Evolutionary conservation across 2,113 vertebrate genomes (phyloP).

Genomic region (Podarcis cretensis): DNA sequence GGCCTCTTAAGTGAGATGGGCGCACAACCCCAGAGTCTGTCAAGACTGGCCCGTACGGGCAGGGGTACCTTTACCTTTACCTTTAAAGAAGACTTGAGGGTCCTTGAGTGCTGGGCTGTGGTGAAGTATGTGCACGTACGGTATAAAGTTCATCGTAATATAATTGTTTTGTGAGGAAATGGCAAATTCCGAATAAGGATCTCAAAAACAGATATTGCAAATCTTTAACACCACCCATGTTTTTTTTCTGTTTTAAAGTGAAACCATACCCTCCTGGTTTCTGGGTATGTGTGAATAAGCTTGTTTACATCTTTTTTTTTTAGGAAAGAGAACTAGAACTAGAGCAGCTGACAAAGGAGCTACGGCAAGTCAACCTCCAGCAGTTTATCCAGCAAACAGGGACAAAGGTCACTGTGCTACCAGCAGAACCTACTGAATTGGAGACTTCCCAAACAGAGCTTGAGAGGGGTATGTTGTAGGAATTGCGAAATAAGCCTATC

Average conservation of each 20-base stretch:
- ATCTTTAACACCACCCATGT: neutral
- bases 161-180: too few relatives aligned
- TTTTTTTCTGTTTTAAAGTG: neutral
- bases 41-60: too few relatives aligned
- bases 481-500: neutral
- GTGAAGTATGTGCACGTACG: too few relatives aligned
- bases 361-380: slow-evolving; percentile 96
- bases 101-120: neutral
- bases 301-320: slow-evolving; percentile 1
- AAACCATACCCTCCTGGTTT: neutral
- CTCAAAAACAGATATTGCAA: neutral
- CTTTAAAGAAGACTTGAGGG: neutral
- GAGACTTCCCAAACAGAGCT: slow-evolving; percentile 75
- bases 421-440: slow-evolving; percentile 87
- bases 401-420: slow-evolving; percentile 95
- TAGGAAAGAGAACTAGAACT: slow-evolving; percentile 95
- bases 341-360: slow-evolving; percentile 96
- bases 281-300: neutral
- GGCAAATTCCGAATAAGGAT: neutral
- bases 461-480: slow-evolving; percentile 74
- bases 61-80: too few relatives aligned
- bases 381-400: slow-evolving; percentile 98
- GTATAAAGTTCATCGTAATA: too few relatives aligned
- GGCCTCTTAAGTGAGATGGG: too few relatives aligned
- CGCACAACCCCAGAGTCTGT: too few relatives aligned